Evolutionary conservation across 2,888 invertebrate species (phyloP).

Genomic region (Ptychoptera albimana): DNA sequence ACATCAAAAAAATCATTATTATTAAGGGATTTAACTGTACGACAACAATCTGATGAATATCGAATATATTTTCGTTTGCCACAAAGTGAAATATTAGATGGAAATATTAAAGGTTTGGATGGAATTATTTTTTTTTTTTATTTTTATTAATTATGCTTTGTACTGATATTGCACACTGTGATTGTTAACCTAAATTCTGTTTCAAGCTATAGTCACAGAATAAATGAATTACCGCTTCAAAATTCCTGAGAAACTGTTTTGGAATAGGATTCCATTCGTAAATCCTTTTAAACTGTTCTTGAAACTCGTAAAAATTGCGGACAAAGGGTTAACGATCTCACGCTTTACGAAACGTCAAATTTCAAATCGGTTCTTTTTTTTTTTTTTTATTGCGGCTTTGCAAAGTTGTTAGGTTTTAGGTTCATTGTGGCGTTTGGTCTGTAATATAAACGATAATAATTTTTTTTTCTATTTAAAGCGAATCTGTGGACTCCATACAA

Average conservation of each 20-base stretch:
- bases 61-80: constrained; percentile 74
- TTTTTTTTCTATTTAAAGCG: constrained; percentile 14
- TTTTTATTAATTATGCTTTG: not conserved
- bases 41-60: constrained; percentile 86
- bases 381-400: no score
- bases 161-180: not conserved
- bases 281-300: no score
- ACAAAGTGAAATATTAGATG: constrained; percentile 81
- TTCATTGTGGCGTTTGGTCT: no score
- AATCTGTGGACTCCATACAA: constrained; percentile 90
- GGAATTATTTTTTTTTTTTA: not conserved
- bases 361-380: no score
- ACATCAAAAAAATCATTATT: constrained; percentile 76
- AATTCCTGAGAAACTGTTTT: no score
- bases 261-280: no score
- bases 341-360: no score
- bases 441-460: not conserved
- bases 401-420: no score
- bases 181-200: not conserved
- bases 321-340: no score
- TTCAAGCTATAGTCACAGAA: no score
- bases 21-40: constrained; percentile 87
- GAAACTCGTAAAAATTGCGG: no score
- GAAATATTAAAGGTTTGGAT: constrained; percentile 60
- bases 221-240: no score